Conservation (phyloP, 2,113 vertebrate genomes). For the Rhea americana region DNA sequence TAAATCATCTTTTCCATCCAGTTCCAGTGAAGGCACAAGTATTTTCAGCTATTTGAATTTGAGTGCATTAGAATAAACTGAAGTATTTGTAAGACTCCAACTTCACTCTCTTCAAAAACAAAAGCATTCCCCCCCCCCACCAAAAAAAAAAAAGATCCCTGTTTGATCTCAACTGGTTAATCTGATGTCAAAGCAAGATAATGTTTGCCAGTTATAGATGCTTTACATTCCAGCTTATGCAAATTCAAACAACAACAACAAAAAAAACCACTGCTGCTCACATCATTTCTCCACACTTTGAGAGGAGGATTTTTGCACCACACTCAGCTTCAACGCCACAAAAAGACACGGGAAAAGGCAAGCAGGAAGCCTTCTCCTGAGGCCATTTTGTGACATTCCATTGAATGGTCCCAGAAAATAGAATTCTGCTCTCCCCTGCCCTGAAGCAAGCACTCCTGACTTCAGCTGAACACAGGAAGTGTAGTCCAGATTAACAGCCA, state of each 20-base stretch:
- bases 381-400: not conserved
- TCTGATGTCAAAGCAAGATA: not conserved
- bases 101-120: not conserved
- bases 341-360: not conserved
- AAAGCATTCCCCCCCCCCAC: no score
- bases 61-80: not conserved
- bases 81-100: not conserved
- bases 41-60: not conserved
- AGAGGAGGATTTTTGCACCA: not conserved
- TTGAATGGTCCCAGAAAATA: not conserved
- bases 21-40: constrained; percentile 23
- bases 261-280: not conserved
- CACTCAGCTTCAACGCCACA: not conserved
- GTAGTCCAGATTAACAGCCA: not conserved
- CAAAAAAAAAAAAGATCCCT: no score
- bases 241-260: not conserved
- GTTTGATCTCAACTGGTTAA: not conserved
- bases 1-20: not conserved
- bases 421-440: not conserved
- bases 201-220: not conserved
- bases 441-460: not conserved
- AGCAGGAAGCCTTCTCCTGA: rapidly evolving
- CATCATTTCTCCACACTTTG: not conserved
- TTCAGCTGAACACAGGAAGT: not conserved
- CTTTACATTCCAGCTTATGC: not conserved